These are phyloP conservation scores for Paraescarpia echinospica DNA, from an alignment of 1,140 invertebrate genomes.

Conservation along the genomic window DNA sequence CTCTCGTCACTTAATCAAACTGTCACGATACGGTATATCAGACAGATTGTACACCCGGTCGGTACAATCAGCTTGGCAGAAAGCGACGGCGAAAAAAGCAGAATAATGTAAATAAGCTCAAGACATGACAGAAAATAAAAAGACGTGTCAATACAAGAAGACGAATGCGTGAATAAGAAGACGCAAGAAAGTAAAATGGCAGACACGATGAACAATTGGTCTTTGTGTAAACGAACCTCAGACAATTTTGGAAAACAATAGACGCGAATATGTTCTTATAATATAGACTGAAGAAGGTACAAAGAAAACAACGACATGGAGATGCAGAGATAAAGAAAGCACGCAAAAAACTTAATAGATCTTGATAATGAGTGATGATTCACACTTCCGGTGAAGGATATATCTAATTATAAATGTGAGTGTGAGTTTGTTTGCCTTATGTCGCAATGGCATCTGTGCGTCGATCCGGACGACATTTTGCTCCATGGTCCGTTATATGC, in stretches of 20 bases:
- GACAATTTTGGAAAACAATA: neutral
- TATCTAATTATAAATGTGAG: too few relatives aligned
- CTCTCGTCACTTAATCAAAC: slow-evolving; percentile 1
- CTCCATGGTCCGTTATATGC: too few relatives aligned
- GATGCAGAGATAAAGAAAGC: neutral
- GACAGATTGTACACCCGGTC: neutral
- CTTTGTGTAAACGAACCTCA: neutral
- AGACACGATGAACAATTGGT: neutral
- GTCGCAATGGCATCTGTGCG: too few relatives aligned
- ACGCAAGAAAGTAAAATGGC: neutral
- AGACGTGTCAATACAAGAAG: neutral
- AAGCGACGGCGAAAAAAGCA: neutral
- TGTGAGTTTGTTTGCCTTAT: too few relatives aligned
- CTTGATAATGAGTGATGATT: neutral
- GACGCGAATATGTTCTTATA: neutral
- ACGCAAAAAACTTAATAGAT: neutral
- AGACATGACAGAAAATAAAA: neutral
- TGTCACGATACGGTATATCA: neutral
- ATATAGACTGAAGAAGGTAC: neutral
- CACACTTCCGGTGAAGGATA: too few relatives aligned
- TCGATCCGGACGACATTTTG: too few relatives aligned
- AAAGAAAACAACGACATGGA: neutral
- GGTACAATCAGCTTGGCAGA: neutral
- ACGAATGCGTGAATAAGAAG: neutral
- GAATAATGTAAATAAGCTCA: neutral